Conservation (phyloP, 2,888 invertebrate genomes). For the Diarsia brunnea region DNA sequence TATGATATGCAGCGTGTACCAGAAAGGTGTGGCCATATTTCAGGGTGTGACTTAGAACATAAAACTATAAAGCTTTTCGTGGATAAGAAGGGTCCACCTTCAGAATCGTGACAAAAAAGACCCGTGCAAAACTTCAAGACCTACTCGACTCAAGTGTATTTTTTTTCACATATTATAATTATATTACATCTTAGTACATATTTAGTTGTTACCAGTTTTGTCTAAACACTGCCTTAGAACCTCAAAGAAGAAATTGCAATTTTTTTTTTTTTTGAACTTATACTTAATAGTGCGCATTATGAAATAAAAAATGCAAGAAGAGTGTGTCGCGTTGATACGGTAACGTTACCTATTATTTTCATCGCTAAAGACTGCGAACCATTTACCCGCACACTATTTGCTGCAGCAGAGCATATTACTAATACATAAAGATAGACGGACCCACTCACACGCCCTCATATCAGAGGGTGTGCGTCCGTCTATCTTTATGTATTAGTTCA, state of each 20-base stretch:
- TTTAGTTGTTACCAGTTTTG: not conserved
- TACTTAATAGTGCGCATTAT: too few relatives aligned
- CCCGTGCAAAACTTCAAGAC: not conserved
- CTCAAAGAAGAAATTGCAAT: conserved; percentile 6
- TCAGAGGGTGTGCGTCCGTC: not conserved
- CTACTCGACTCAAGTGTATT: not conserved
- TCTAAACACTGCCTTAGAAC: not conserved
- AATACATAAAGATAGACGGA: too few relatives aligned
- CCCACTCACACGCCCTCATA: too few relatives aligned
- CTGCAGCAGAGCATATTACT: not conserved
- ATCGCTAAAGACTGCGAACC: not conserved
- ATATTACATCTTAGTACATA: too few relatives aligned
- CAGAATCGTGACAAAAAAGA: not conserved
- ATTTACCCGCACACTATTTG: conserved; percentile 7
- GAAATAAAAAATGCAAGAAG: not conserved
- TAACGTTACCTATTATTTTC: conserved; percentile 11
- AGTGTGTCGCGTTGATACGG: not conserved
- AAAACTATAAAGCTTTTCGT: not conserved
- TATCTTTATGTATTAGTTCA: not conserved
- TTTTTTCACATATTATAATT: too few relatives aligned
- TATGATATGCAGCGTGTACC: not conserved
- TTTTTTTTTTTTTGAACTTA: too few relatives aligned
- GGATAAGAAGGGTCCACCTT: not conserved
- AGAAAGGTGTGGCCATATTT: not conserved
- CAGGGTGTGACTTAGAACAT: not conserved